These are phyloP conservation scores for Alethe diademata DNA, from an alignment of 2,113 vertebrate genomes.

Conservation along the genomic window DNA sequence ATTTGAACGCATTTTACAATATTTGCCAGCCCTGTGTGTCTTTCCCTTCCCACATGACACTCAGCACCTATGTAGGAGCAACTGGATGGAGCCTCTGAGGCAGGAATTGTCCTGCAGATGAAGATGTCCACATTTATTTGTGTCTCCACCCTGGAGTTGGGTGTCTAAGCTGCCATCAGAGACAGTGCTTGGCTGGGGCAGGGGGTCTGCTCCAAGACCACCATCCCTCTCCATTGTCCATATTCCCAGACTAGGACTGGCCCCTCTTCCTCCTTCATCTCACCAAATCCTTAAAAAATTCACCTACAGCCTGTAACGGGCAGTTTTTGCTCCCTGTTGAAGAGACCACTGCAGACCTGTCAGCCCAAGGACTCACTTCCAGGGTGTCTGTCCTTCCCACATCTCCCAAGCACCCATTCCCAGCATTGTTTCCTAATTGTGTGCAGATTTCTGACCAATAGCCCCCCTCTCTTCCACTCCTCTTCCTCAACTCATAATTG, in stretches of 20 bases:
- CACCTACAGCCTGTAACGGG: not conserved
- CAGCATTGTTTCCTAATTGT: constrained; percentile 15
- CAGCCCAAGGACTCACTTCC: not conserved
- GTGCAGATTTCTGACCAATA: constrained; percentile 29
- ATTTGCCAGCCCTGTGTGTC: not conserved
- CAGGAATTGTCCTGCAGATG: not conserved
- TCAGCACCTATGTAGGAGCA: not conserved
- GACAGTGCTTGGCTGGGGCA: not conserved
- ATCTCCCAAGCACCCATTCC: not conserved
- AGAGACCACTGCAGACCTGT: not conserved
- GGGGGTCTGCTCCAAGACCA: not conserved
- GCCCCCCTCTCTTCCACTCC: not conserved
- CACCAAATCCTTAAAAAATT: not conserved
- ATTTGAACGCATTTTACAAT: not conserved
- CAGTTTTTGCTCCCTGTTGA: not conserved
- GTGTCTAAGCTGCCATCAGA: not conserved
- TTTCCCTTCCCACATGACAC: not conserved
- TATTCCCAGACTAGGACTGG: not conserved
- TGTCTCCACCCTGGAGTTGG: accelerated
- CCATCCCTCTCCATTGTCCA: not conserved
- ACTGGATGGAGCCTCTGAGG: not conserved
- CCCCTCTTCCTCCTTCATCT: not conserved
- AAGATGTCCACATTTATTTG: not conserved
- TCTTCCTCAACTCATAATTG: constrained; percentile 55
- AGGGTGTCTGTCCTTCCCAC: not conserved